phyloP scores from a whole-genome alignment of 2,797 vertebrate species.

The Adrianichthys oophorus region DNA sequence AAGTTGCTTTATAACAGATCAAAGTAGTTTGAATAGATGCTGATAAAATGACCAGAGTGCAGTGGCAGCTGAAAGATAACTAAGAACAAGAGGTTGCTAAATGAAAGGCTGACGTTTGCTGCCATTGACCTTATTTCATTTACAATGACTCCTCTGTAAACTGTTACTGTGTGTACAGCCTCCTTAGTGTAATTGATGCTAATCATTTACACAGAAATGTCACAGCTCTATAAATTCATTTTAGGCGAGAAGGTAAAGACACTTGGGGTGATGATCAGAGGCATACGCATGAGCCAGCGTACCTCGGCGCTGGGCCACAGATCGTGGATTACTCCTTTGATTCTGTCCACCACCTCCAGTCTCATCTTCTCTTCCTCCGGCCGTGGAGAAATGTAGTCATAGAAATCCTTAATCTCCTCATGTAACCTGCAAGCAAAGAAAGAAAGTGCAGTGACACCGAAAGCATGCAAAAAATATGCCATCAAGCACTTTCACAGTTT shows the following conservation, averaged over 20 bases:
- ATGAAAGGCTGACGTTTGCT: constrained; percentile 14
- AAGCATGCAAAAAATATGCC: neutral
- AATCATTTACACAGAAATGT: neutral
- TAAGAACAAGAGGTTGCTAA: constrained; percentile 20
- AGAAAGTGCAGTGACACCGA: neutral
- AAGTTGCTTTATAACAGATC: constrained; percentile 50
- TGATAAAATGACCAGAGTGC: constrained; percentile 38
- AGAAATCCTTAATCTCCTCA: constrained; percentile 97
- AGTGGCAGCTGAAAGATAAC: constrained; percentile 33
- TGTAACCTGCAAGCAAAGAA: constrained; percentile 81
- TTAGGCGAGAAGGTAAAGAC: neutral
- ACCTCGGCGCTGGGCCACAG: constrained; percentile 97
- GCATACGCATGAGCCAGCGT: constrained; percentile 26
- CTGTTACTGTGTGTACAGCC: neutral
- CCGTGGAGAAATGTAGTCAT: constrained; percentile 93
- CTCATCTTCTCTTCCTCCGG: constrained; percentile 95
- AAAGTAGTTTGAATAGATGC: constrained; percentile 45
- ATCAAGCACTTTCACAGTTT: neutral
- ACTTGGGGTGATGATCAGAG: too few relatives aligned
- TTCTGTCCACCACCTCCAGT: constrained; percentile 94
- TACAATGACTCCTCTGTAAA: constrained; percentile 8
- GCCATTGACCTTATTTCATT: constrained; percentile 3
- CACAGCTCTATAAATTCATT: constrained; percentile 3
- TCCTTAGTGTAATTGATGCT: neutral
- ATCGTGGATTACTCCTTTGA: constrained; percentile 92